Evolutionary conservation across 2,888 invertebrate species (phyloP).

Genomic region (Apantesis nais): DNA sequence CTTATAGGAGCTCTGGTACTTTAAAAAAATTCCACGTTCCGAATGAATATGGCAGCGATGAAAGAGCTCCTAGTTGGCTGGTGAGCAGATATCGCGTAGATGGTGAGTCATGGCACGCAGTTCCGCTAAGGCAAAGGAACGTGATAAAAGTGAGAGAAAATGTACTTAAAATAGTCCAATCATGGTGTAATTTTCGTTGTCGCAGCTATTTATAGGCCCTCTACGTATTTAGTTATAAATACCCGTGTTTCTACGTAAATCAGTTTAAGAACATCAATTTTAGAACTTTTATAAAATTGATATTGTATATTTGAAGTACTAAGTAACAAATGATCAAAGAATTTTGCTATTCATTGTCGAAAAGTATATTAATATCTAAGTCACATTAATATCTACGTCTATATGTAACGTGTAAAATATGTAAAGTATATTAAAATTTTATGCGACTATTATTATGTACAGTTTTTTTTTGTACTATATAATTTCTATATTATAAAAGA

Average conservation of each 20-base stretch:
- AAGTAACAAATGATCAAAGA: background rate
- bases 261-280: background rate
- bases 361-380: background rate
- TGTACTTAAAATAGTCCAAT: slow-evolving; percentile 23
- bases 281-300: background rate
- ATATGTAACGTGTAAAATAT: background rate
- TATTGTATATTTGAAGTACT: background rate
- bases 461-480: too few relatives aligned
- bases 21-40: slow-evolving; percentile 43
- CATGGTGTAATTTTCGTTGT: background rate
- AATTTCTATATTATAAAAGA: too few relatives aligned
- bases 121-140: slow-evolving; percentile 32
- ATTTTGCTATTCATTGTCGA: background rate
- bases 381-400: too few relatives aligned
- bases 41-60: slow-evolving; percentile 25
- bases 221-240: background rate
- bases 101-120: slow-evolving; percentile 49
- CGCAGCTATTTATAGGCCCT: background rate
- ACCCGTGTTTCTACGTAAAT: background rate
- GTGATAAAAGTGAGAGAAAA: slow-evolving; percentile 29
- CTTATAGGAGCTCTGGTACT: slow-evolving; percentile 45
- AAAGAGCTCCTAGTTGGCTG: slow-evolving; percentile 38
- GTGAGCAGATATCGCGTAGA: slow-evolving; percentile 36
- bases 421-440: too few relatives aligned
- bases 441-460: too few relatives aligned